Evolutionary conservation across 1,140 invertebrate species (phyloP).

Genomic region (Neuroterus valhalla): DNA sequence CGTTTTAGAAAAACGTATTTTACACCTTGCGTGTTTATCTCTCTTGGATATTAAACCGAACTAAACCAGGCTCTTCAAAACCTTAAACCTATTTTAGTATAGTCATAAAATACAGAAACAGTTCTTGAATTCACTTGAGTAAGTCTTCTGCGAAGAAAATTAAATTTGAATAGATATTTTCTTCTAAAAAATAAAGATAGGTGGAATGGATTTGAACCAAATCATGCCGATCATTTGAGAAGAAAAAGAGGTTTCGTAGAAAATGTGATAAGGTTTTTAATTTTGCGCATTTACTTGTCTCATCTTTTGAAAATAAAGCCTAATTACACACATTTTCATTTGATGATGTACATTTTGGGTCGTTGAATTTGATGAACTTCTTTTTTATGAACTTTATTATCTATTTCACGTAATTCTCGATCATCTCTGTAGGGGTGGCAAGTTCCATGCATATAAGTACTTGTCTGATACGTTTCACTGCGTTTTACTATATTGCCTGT

Average conservation of each 20-base stretch:
- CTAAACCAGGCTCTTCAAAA: neutral
- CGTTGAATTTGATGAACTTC: constrained; percentile 14
- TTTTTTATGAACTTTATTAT: constrained; percentile 20
- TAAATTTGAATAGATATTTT: no score
- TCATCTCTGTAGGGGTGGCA: constrained; percentile 1
- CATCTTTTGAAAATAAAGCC: neutral
- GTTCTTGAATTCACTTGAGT: no score
- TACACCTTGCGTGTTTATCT: constrained; percentile 15
- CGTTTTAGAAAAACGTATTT: neutral
- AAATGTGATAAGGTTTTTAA: neutral
- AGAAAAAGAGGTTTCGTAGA: neutral
- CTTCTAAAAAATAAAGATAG: no score
- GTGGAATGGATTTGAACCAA: no score
- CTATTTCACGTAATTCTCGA: constrained; percentile 26
- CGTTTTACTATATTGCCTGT: neutral
- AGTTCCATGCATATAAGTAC: constrained; percentile 2
- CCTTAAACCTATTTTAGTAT: neutral
- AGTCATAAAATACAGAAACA: neutral
- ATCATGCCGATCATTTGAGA: neutral
- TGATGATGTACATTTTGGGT: constrained; percentile 2
- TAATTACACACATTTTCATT: constrained; percentile 11
- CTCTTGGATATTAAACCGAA: constrained; percentile 13
- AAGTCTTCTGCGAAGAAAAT: neutral
- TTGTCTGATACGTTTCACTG: neutral
- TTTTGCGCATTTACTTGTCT: neutral